Evolutionary conservation across 2,888 invertebrate genomes (phyloP).

Genomic region (Eupithecia tripunctaria): DNA sequence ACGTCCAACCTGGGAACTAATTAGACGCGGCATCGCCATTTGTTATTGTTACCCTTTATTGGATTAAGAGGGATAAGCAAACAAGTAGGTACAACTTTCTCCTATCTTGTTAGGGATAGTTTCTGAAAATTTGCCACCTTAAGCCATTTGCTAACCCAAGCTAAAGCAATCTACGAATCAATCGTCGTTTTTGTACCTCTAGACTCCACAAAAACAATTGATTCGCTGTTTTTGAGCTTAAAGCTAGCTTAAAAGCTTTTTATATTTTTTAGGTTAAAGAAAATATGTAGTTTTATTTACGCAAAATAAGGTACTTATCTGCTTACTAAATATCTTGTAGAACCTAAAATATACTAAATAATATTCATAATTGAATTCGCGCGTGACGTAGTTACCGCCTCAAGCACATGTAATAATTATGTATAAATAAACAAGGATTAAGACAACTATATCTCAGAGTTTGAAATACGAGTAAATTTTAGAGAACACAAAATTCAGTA

Average conservation of each 20-base stretch:
- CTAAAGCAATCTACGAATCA: not conserved
- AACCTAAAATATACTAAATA: not conserved
- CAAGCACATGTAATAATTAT: no score
- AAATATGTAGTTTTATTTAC: not conserved
- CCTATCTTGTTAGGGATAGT: not conserved
- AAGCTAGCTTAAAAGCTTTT: no score
- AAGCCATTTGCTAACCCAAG: not conserved
- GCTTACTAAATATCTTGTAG: not conserved
- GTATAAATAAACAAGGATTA: not conserved
- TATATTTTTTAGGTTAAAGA: no score
- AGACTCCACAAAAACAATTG: no score
- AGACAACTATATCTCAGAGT: not conserved
- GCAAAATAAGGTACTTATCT: not conserved
- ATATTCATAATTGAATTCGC: not conserved
- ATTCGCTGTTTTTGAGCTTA: no score
- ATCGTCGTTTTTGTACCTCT: no score
- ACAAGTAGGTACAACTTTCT: not conserved
- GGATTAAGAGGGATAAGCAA: slow-evolving; percentile 10
- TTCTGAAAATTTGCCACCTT: no score
- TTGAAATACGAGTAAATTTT: not conserved
- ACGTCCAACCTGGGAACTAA: slow-evolving; percentile 17
- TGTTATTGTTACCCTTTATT: slow-evolving; percentile 3
- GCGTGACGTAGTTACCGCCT: not conserved
- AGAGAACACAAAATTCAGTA: not conserved
- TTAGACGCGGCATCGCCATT: slow-evolving; percentile 10